Evolutionary conservation across 2,113 vertebrate genomes (phyloP).

Genomic region (Tylochromis polylepis): DNA sequence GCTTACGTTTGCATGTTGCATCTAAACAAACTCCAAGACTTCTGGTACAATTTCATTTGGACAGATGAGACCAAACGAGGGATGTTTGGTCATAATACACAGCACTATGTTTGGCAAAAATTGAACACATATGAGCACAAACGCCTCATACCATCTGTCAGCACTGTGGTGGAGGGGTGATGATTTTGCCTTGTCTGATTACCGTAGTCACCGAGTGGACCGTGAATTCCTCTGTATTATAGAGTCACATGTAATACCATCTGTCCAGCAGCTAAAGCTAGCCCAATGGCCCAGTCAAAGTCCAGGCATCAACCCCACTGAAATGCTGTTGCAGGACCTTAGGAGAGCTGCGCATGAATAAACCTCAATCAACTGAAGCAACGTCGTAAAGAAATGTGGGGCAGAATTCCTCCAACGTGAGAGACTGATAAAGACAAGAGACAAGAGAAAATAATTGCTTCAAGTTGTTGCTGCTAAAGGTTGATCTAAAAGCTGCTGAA

Average conservation of each 20-base stretch:
- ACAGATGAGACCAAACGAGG: not conserved
- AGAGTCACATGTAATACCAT: not conserved
- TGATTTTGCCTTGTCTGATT: not conserved
- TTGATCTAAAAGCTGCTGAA: not conserved
- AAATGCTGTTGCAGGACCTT: not conserved
- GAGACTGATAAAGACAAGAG: not conserved
- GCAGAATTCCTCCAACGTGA: not conserved
- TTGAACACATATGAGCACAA: not conserved
- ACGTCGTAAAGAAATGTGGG: not conserved
- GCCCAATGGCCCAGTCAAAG: not conserved
- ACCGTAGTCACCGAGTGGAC: not conserved
- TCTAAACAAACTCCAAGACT: fast-evolving
- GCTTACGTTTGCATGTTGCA: not conserved
- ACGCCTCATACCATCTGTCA: not conserved
- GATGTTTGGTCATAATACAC: not conserved
- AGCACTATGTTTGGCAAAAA: not conserved
- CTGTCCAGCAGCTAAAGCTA: not conserved
- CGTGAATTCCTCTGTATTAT: not conserved
- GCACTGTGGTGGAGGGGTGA: no score
- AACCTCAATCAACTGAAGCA: not conserved
- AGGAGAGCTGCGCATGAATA: not conserved
- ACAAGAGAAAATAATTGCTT: not conserved
- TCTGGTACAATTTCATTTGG: not conserved
- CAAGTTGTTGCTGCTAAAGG: not conserved
- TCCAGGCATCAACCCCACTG: not conserved